Conservation (phyloP, 2,113 vertebrate species). For the Malurus elegans region DNA sequence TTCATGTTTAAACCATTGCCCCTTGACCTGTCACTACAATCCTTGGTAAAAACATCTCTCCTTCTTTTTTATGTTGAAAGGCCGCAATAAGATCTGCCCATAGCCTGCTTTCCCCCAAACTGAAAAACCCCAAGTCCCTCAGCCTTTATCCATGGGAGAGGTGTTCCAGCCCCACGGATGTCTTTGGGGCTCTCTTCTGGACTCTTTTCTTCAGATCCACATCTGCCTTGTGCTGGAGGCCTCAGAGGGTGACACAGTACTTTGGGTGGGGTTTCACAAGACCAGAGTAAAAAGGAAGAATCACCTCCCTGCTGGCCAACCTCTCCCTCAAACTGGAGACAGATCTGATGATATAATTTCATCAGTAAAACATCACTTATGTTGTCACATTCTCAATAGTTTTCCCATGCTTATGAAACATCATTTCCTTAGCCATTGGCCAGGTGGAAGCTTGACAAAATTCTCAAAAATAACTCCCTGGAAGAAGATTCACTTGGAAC, state of each 20-base stretch:
- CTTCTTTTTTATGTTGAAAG: neutral
- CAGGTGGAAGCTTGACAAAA: constrained; percentile 80
- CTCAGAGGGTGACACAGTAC: neutral
- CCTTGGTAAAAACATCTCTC: neutral
- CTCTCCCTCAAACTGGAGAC: neutral
- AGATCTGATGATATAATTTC: neutral
- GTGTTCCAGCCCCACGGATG: neutral
- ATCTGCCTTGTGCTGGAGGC: neutral
- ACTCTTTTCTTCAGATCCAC: neutral
- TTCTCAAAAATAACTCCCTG: constrained; percentile 82
- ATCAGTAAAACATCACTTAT: neutral
- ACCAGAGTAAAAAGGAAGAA: neutral
- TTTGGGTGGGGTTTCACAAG: neutral
- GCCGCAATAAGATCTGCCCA: neutral
- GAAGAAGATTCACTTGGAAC: constrained; percentile 82
- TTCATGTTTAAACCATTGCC: neutral
- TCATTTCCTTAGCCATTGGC: constrained; percentile 62
- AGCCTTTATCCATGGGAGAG: neutral
- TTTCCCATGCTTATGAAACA: neutral
- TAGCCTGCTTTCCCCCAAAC: neutral
- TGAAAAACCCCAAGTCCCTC: neutral
- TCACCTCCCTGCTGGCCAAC: neutral
- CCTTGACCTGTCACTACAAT: neutral
- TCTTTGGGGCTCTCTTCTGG: neutral
- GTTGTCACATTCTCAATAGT: neutral